A percentile compares a stretch with the other conserved stretches of the same genome.
Evolutionary conservation across 2,797 vertebrate genomes (phyloP).

Genomic region (Arnoldichthys spilopterus): DNA sequence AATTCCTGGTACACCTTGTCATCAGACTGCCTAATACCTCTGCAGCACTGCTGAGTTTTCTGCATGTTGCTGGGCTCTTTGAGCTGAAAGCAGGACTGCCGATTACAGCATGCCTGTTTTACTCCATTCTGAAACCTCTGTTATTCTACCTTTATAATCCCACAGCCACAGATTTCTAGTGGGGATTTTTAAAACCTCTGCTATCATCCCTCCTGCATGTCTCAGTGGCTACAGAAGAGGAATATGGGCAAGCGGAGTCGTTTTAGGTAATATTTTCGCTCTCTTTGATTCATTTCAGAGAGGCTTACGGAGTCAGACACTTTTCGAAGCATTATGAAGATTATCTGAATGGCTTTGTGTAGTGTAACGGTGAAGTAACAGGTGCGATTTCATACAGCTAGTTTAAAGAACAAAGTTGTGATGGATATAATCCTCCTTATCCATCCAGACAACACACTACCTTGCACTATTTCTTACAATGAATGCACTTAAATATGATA

Average conservation of each 20-base stretch:
- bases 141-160: conserved; percentile 9
- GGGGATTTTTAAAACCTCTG: not conserved
- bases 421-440: not conserved
- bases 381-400: not conserved
- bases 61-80: not conserved
- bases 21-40: not conserved
- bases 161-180: not conserved
- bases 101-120: not conserved
- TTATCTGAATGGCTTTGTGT: no score
- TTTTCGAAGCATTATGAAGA: not conserved
- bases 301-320: not conserved
- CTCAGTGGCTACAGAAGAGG: not conserved
- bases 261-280: not conserved
- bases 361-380: not conserved
- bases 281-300: not conserved
- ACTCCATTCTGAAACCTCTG: conserved; percentile 9
- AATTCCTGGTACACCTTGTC: not conserved
- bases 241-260: not conserved
- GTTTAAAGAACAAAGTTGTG: not conserved
- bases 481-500: no score
- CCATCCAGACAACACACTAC: not conserved
- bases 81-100: not conserved
- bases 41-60: not conserved
- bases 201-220: not conserved
- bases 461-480: no score